Evolutionary conservation across 1,140 invertebrate genomes (phyloP).

Genomic region (Penaeus japonicus): DNA sequence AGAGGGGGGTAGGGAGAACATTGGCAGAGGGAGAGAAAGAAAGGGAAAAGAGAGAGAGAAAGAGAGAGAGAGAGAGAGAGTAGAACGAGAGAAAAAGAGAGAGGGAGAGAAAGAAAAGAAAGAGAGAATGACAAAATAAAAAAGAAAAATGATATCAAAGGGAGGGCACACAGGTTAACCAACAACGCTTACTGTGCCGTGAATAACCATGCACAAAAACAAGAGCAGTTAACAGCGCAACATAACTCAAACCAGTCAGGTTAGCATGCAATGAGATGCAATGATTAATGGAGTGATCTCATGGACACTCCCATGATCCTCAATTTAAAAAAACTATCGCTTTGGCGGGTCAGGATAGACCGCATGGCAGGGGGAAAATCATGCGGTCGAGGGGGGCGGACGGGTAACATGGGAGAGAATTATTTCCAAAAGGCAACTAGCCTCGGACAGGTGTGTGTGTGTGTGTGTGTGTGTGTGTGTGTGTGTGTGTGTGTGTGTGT

Average conservation of each 20-base stretch:
- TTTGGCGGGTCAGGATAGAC: too few species aligned
- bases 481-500: neutral
- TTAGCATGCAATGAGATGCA: too few species aligned
- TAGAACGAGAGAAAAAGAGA: neutral
- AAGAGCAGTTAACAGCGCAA: too few species aligned
- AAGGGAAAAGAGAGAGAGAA: neutral
- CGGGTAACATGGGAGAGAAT: neutral
- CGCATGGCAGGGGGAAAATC: too few species aligned
- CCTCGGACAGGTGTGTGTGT: neutral
- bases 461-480: neutral
- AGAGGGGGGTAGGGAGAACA: neutral
- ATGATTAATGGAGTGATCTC: too few species aligned
- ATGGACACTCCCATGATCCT: too few species aligned
- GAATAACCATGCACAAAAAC: neutral
- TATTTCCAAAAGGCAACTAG: neutral
- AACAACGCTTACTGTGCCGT: neutral
- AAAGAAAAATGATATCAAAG: neutral
- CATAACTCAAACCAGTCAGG: too few species aligned
- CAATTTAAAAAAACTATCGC: too few species aligned
- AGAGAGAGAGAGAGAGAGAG: neutral
- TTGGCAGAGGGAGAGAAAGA: neutral
- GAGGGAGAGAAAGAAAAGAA: neutral
- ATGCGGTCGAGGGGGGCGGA: too few species aligned
- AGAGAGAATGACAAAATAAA: neutral
- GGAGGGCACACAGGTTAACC: neutral